Percentiles rank a stretch among this genome's conserved stretches.
Evolutionary conservation across 2,113 vertebrate species (phyloP).

Genomic region (Boulengeromyrus knoepffleri): DNA sequence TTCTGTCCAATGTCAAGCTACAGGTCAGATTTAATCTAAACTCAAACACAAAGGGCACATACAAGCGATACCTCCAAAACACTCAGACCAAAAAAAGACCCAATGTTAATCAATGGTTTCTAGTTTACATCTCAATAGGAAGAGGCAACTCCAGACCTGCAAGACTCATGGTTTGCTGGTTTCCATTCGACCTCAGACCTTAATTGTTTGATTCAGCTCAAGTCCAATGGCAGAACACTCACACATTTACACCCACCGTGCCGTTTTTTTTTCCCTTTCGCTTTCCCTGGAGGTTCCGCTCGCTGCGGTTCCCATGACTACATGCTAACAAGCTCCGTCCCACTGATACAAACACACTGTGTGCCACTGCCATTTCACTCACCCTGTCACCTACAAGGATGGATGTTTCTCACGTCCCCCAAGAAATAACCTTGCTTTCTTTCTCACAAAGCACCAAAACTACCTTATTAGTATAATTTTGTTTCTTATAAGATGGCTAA

Average conservation of each 20-base stretch:
- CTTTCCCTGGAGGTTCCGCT: not conserved
- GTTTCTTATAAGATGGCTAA: not conserved
- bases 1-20: not conserved
- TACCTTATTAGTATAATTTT: not conserved
- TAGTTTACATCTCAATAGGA: conserved; percentile 6
- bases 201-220: not conserved
- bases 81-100: not conserved
- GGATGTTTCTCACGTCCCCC: not conserved
- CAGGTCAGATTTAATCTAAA: not conserved
- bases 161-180: not conserved
- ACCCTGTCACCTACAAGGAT: not conserved
- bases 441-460: too few relatives aligned
- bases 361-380: not conserved
- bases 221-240: not conserved
- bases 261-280: not conserved
- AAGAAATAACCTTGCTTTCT: not conserved
- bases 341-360: not conserved
- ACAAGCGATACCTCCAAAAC: not conserved
- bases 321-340: not conserved
- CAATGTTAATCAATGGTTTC: not conserved
- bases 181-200: not conserved
- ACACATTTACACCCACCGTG: not conserved
- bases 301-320: not conserved
- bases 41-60: conserved; percentile 1
- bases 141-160: not conserved